Evolutionary conservation across 2,888 invertebrate species (phyloP).

Genomic region (Periphyllus acericola): DNA sequence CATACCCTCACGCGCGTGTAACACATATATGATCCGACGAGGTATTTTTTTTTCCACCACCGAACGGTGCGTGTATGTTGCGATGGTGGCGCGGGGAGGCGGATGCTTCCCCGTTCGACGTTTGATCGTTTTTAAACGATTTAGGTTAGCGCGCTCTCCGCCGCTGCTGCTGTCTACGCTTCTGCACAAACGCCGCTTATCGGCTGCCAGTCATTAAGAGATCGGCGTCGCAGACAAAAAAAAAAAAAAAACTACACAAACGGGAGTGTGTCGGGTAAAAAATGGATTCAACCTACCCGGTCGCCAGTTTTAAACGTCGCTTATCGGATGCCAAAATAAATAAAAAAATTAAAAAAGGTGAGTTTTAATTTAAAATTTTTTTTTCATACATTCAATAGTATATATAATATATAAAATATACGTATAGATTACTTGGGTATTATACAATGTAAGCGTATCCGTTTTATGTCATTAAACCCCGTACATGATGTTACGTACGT

Average conservation of each 20-base stretch:
- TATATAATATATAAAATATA: background rate
- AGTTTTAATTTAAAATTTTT: background rate
- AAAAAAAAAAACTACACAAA: conserved; percentile 11
- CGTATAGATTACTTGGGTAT: background rate
- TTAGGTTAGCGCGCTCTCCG: background rate
- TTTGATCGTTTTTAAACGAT: conserved; percentile 61
- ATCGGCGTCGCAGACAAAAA: conserved; percentile 34
- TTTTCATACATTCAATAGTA: background rate
- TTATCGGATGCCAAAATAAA: background rate
- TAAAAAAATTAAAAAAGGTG: background rate
- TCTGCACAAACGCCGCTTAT: conserved; percentile 13
- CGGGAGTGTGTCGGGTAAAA: background rate
- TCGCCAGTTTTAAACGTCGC: background rate
- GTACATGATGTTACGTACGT: no score
- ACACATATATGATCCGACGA: background rate
- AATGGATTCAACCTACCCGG: background rate
- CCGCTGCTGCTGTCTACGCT: background rate
- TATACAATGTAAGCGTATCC: background rate
- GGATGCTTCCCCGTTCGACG: background rate
- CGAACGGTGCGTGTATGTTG: background rate
- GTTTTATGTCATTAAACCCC: no score
- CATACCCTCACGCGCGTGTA: background rate
- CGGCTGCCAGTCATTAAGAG: conserved; percentile 40
- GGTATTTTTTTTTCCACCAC: background rate
- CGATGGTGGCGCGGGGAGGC: background rate